Evolutionary conservation across 2,113 vertebrate genomes (phyloP), one percentile per base, ranked within the genome.

Genomic region (Mus spicilegus): DNA sequence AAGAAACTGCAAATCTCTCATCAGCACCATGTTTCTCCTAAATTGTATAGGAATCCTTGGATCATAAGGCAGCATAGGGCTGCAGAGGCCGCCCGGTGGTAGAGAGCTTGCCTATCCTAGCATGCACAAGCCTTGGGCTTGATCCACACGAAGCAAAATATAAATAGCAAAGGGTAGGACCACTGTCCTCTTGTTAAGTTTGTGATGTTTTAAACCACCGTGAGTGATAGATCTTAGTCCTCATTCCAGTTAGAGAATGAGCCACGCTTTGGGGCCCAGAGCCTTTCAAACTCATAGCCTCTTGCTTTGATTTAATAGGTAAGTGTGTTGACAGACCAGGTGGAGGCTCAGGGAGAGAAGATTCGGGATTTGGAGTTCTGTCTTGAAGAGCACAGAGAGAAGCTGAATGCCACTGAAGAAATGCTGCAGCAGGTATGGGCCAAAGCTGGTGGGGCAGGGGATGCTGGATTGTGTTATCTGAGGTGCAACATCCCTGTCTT

Each of bases 321-420:
- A 11, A 99, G 99, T 86, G 99, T 99, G 93, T 98, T 99, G 93
- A 99, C 99, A 1, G 99, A 99, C 98, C 99, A 99, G 97, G 99
- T 99, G 90, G 99, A 99, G 92, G 99, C 99, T 46, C 99, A 99
- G 69, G 99, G 99, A 65, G 99, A 99, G 97, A 99, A 99, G 98
- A 99, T 99, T 93, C 98, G 99, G 33, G 99, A 99, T 96, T 98
- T 99, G 95, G 99, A 99, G 90, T 97, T 99, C 86, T 99, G 99
- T 97, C 98, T 99, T 81, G 99, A 99, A 49, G 99, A 99, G 85
- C 99, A 99, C 98, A 98, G 99, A 90, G 99, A 99, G 91, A 99
- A 99, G 96, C 97, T 99, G 95, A 99, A 99, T 16, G 98, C 99
- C 90, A 99, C 99, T 0, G 99, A 99, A 77, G 99, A 99, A 93